phyloP scores from a whole-genome alignment of 1,140 invertebrate genomes.

The Scaptomyza montana region DNA sequence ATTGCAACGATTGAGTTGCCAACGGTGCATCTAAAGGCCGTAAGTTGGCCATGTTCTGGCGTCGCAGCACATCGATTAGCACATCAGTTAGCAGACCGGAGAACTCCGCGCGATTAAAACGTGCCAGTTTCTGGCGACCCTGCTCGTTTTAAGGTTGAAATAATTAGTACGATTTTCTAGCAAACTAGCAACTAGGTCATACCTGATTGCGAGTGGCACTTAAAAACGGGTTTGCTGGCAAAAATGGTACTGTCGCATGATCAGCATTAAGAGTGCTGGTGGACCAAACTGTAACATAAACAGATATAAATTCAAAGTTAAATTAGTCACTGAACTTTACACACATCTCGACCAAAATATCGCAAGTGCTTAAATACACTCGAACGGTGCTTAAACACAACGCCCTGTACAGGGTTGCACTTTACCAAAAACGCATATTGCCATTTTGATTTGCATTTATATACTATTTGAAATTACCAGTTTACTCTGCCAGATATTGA shows the following conservation, averaged over 20 bases:
- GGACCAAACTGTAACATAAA: slow-evolving; percentile 87
- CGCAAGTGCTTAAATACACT: too few species aligned
- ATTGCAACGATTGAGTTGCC: slow-evolving; percentile 52
- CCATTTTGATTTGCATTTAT: too few species aligned
- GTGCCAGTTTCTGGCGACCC: slow-evolving; percentile 97
- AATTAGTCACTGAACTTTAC: too few species aligned
- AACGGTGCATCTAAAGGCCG: slow-evolving; percentile 84
- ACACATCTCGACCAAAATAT: too few species aligned
- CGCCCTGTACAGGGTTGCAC: too few species aligned
- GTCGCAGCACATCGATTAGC: slow-evolving; percentile 92
- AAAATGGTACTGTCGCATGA: slow-evolving; percentile 93
- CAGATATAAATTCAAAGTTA: not conserved
- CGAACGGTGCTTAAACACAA: too few species aligned
- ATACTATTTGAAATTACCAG: too few species aligned
- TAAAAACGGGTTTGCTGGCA: slow-evolving; percentile 97
- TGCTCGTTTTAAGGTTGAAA: slow-evolving; percentile 40
- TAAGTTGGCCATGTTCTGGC: slow-evolving; percentile 87
- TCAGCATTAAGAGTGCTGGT: slow-evolving; percentile 89
- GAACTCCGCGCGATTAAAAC: slow-evolving; percentile 95
- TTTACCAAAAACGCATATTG: too few species aligned
- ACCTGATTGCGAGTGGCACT: slow-evolving; percentile 97
- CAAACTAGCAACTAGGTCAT: slow-evolving; percentile 2
- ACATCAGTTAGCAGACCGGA: slow-evolving; percentile 95
- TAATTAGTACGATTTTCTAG: not conserved
- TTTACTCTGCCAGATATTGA: too few species aligned